phyloP scores from a whole-genome alignment of 1,140 invertebrate genomes.

The Nasonia vitripennis region DNA sequence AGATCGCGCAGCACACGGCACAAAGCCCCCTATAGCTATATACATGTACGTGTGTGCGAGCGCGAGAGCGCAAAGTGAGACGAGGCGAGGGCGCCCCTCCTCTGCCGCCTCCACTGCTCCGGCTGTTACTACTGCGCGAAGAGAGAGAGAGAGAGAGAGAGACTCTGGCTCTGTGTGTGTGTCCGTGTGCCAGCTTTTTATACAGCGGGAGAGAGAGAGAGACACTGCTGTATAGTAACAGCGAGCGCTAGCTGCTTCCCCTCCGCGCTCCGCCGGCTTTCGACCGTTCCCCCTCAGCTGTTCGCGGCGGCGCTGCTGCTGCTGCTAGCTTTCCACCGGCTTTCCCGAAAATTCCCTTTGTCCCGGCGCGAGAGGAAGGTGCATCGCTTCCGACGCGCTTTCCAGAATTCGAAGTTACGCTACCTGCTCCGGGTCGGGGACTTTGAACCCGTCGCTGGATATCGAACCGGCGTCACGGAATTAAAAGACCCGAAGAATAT shows the following conservation, averaged over 20 bases:
- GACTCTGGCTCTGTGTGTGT: background rate
- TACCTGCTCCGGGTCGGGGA: background rate
- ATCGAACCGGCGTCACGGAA: no score
- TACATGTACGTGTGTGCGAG: no score
- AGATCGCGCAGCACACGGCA: background rate
- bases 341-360: constrained; percentile 30
- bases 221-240: constrained; percentile 1
- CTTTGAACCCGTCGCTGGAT: no score
- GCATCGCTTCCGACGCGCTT: constrained; percentile 7
- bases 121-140: background rate
- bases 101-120: constrained; percentile 5
- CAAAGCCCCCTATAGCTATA: background rate
- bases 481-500: no score
- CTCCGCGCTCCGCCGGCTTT: background rate
- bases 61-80: background rate
- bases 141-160: background rate
- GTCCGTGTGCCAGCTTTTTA: background rate
- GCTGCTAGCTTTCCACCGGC: constrained; percentile 47
- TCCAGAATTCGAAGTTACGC: background rate
- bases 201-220: constrained; percentile 21
- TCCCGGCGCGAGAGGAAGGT: background rate
- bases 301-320: constrained; percentile 13
- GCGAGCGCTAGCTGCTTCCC: background rate
- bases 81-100: constrained; percentile 18
- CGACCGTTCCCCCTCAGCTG: constrained; percentile 48